phyloP scores from a whole-genome alignment of 2,888 invertebrate species.

The Caenorhabditis japonica region DNA sequence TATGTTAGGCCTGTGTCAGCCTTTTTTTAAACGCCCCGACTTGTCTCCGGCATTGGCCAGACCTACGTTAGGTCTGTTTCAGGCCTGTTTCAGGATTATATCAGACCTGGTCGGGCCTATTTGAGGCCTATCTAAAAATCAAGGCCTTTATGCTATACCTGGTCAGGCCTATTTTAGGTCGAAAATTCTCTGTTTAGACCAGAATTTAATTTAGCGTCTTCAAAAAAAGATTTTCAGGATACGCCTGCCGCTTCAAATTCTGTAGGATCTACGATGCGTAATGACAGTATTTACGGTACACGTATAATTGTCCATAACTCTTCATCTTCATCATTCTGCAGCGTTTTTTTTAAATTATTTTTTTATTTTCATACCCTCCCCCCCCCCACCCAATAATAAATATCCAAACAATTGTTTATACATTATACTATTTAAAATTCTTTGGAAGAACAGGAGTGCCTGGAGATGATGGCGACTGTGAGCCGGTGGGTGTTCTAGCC shows the following conservation, averaged over 20 bases:
- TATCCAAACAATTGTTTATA: no score
- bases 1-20: no score
- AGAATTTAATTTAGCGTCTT: no score
- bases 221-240: constrained; percentile 71
- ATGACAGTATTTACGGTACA: no score
- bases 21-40: no score
- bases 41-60: no score
- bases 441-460: neutral
- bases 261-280: constrained; percentile 72
- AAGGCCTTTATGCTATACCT: neutral
- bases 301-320: constrained; percentile 2
- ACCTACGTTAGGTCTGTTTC: no score
- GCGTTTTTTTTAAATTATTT: constrained; percentile 23
- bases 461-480: neutral
- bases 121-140: constrained; percentile 10
- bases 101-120: no score
- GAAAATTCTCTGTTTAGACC: no score
- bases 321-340: constrained; percentile 28
- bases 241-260: constrained; percentile 74
- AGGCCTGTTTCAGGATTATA: no score
- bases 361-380: neutral
- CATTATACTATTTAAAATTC: no score
- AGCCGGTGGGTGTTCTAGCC: neutral
- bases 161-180: no score
- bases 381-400: neutral